Conservation (phyloP, 35 echinoderm and acorn worm genomes). For the Amphiura filiformis region DNA sequence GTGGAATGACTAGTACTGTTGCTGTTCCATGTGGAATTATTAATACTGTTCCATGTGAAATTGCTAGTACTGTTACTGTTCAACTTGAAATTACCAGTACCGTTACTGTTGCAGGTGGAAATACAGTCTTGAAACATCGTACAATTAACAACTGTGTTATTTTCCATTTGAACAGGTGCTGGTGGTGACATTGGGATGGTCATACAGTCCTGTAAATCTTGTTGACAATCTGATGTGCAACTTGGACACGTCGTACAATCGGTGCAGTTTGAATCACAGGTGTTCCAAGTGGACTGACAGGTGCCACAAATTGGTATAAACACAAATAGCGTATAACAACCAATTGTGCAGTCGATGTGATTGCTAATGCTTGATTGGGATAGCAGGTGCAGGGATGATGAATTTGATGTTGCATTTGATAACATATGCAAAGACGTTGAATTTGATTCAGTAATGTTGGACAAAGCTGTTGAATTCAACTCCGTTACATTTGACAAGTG, state of each 20-base stretch:
- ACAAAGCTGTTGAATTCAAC: background rate
- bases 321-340: background rate
- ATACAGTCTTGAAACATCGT: background rate
- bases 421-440: background rate
- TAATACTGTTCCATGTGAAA: too few relatives aligned
- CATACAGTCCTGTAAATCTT: background rate
- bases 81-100: too few relatives aligned
- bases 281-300: background rate
- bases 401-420: background rate
- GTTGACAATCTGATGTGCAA: background rate
- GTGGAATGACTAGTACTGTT: background rate
- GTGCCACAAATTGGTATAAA: background rate
- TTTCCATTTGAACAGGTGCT: background rate
- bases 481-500: background rate
- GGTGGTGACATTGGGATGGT: background rate
- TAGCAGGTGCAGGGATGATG: background rate
- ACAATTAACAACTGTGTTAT: background rate
- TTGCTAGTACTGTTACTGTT: too few relatives aligned
- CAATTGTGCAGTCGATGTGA: background rate
- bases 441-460: background rate
- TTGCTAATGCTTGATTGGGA: background rate
- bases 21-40: too few relatives aligned
- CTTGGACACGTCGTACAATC: conserved; percentile 28
- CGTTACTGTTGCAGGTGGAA: background rate
- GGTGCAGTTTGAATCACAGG: conserved; percentile 11